Evolutionary conservation across 30 jellyfish, hydroid and myxozoan species (phyloP).

Genomic region (Clytia hemisphaerica): DNA sequence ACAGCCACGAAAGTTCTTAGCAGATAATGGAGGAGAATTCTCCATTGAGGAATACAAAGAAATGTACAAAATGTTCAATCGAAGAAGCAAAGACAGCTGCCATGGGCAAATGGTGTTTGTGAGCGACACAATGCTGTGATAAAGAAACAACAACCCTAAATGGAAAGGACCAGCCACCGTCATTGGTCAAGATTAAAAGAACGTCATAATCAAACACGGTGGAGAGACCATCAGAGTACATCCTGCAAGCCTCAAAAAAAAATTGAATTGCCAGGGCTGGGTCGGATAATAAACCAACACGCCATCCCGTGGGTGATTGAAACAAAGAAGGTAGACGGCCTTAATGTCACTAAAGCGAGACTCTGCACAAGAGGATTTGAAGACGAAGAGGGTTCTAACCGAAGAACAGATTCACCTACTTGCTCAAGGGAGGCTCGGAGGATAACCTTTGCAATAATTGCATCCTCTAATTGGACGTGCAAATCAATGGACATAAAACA

Average conservation of each 20-base stretch:
- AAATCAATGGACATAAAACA: constrained; percentile 37
- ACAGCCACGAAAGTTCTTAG: constrained; percentile 25
- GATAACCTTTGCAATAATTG: constrained; percentile 2
- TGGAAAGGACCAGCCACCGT: too few species aligned
- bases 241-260: too few species aligned
- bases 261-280: too few species aligned
- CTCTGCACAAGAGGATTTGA: constrained; percentile 48
- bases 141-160: too few species aligned
- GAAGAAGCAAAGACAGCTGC: constrained; percentile 31
- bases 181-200: too few species aligned
- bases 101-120: constrained; percentile 36
- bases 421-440: constrained; percentile 33
- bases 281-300: too few species aligned
- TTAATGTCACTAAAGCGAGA: constrained; percentile 12
- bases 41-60: constrained; percentile 16
- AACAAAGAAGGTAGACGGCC: not conserved
- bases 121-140: constrained; percentile 16
- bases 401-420: constrained; percentile 35
- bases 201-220: too few species aligned
- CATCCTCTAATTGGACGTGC: constrained; percentile 22
- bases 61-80: constrained; percentile 14
- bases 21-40: constrained; percentile 46
- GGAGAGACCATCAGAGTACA: too few species aligned
- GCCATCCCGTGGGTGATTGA: constrained; percentile 47
- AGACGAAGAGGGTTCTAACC: constrained; percentile 18